Conservation (phyloP, 2,888 invertebrate genomes). For the Deroplatys truncata region DNA sequence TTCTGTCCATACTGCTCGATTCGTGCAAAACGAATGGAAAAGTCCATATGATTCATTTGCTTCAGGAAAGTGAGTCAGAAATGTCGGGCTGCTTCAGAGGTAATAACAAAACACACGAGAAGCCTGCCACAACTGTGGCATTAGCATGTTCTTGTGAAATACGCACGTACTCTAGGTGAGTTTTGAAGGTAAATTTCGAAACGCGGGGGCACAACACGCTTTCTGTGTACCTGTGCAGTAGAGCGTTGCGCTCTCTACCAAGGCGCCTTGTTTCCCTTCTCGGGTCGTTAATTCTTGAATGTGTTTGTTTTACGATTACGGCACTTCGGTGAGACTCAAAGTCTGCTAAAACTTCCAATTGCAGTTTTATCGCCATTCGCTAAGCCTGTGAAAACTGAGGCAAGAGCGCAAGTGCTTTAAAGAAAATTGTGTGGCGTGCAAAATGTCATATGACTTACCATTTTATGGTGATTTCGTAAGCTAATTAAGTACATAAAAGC, state of each 20-base stretch:
- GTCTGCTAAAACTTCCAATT: neutral
- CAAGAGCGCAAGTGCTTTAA: no score
- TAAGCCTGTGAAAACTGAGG: no score
- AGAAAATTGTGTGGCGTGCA: no score
- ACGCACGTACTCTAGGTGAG: neutral
- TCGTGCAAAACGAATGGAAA: no score
- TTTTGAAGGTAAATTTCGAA: neutral
- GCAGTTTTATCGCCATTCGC: no score
- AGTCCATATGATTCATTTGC: no score
- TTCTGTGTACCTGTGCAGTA: neutral
- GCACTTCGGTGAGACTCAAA: neutral
- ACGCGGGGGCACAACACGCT: neutral
- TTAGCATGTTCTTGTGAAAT: neutral
- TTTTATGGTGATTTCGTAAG: no score
- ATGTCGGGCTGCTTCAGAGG: no score
- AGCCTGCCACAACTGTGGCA: neutral
- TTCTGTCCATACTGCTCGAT: no score
- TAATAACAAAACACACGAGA: neutral
- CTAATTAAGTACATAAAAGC: no score
- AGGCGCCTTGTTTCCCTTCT: neutral
- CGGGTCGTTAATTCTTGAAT: neutral
- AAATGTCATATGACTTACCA: no score
- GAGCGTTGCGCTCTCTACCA: neutral
- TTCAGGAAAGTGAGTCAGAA: no score
- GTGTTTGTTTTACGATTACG: neutral